These are phyloP conservation scores for Gymnothorax reevesii DNA, from an alignment of 2,797 vertebrate species.

Conservation along the genomic window DNA sequence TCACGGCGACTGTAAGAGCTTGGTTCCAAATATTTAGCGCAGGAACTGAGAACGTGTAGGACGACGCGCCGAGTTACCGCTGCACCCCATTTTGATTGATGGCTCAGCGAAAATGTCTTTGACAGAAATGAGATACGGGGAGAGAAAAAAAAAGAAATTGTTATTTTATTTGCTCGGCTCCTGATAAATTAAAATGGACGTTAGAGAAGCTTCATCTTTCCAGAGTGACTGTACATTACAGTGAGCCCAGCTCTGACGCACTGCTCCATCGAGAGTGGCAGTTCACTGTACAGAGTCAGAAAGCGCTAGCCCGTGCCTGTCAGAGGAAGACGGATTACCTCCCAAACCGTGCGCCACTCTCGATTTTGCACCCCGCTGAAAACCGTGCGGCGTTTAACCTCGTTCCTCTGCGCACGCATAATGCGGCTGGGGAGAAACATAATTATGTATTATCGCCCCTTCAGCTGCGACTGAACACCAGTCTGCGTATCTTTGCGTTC, in stretches of 20 bases:
- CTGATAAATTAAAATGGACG: constrained; percentile 59
- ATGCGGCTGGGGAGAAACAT: constrained; percentile 10
- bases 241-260: constrained; percentile 37
- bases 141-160: constrained; percentile 29
- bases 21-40: constrained; percentile 34
- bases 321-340: constrained; percentile 66
- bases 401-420: background rate
- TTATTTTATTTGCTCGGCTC: constrained; percentile 50
- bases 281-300: constrained; percentile 32
- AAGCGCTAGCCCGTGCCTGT: constrained; percentile 53
- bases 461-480: constrained; percentile 13
- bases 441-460: constrained; percentile 22
- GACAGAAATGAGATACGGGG: constrained; percentile 42
- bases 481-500: background rate
- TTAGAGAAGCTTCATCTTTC: constrained; percentile 48
- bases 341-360: constrained; percentile 49
- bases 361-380: constrained; percentile 38
- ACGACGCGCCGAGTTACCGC: constrained; percentile 28
- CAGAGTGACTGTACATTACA: constrained; percentile 57
- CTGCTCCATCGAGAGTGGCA: constrained; percentile 59
- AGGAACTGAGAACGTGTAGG: constrained; percentile 32
- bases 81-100: constrained; percentile 38
- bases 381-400: constrained; percentile 23
- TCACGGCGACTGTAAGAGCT: constrained; percentile 37
- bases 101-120: constrained; percentile 47